phyloP scores from a whole-genome alignment of 2,113 vertebrate genomes.

The Leptobrachium leishanense region DNA sequence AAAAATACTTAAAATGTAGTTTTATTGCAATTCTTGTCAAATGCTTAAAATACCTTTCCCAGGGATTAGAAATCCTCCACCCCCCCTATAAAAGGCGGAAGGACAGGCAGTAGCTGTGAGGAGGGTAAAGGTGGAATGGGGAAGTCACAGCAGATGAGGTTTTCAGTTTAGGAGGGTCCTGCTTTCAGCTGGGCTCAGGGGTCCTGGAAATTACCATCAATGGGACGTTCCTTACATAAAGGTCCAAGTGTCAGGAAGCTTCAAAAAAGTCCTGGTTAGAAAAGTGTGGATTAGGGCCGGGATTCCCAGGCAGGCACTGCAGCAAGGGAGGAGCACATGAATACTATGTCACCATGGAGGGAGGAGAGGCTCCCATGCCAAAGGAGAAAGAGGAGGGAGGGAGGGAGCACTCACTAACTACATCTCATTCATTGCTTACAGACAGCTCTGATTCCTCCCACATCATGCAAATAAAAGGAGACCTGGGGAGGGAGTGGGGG shows the following conservation, averaged over 20 bases:
- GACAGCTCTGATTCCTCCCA: neutral
- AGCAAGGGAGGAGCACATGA: constrained; percentile 5
- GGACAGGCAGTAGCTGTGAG: constrained; percentile 18
- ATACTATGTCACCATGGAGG: constrained; percentile 7
- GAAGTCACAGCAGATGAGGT: constrained; percentile 22
- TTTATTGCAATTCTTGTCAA: constrained; percentile 6
- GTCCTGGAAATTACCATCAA: neutral
- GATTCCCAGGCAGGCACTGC: constrained; percentile 43
- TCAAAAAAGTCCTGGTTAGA: constrained; percentile 15
- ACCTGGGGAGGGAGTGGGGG: neutral
- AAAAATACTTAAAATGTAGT: neutral
- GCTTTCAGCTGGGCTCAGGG: neutral
- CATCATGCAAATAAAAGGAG: neutral
- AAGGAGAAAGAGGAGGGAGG: neutral
- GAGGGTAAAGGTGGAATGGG: constrained; percentile 27
- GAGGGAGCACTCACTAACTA: neutral
- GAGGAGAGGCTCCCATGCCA: constrained; percentile 22
- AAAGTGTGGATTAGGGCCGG: constrained; percentile 37
- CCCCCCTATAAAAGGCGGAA: constrained; percentile 24
- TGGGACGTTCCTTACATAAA: neutral
- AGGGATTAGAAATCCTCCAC: neutral
- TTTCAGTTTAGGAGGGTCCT: constrained; percentile 1
- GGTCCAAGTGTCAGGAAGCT: neutral
- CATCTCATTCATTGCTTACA: neutral
- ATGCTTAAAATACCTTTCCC: constrained; percentile 9